Percentiles rank a stretch among this genome's conserved stretches.
Evolutionary conservation across 2,113 vertebrate genomes (phyloP).

Genomic region (Amia ocellicauda): DNA sequence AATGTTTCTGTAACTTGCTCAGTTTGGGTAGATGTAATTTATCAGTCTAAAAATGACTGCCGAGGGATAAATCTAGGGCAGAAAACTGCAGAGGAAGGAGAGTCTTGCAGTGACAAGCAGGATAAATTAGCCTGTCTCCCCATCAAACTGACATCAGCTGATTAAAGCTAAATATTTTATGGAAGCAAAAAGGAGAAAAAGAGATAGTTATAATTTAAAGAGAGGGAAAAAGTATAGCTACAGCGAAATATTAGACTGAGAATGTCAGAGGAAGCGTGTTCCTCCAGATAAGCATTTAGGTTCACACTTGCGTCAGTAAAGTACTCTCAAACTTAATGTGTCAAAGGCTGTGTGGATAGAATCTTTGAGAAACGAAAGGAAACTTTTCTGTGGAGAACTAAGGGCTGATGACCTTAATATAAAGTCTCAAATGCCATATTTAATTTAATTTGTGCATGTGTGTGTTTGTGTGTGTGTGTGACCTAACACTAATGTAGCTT

Average conservation of each 20-base stretch:
- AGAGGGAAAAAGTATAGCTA: background rate
- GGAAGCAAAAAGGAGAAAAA: slow-evolving; percentile 2
- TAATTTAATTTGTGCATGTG: too few relatives aligned
- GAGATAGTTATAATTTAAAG: background rate
- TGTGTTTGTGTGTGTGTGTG: too few relatives aligned
- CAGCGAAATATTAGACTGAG: background rate
- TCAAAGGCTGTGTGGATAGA: background rate
- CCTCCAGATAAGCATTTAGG: background rate
- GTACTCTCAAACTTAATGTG: background rate
- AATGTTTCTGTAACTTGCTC: too few relatives aligned
- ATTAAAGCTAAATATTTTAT: slow-evolving; percentile 28
- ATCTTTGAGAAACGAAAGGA: background rate
- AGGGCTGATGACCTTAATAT: too few relatives aligned
- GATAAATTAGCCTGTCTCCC: slow-evolving; percentile 8
- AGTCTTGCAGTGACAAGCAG: slow-evolving; percentile 10
- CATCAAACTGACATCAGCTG: slow-evolving; percentile 18
- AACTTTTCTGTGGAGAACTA: too few relatives aligned
- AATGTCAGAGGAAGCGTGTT: too few relatives aligned
- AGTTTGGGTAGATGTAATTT: too few relatives aligned
- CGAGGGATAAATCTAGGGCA: too few relatives aligned
- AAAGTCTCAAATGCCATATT: too few relatives aligned
- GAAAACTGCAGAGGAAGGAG: background rate
- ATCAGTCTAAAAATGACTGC: too few relatives aligned
- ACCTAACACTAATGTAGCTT: too few relatives aligned
- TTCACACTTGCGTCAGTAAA: background rate